These are phyloP conservation scores for Iselma pallidipennis DNA, from an alignment of 2,888 invertebrate species.

Conservation along the genomic window DNA sequence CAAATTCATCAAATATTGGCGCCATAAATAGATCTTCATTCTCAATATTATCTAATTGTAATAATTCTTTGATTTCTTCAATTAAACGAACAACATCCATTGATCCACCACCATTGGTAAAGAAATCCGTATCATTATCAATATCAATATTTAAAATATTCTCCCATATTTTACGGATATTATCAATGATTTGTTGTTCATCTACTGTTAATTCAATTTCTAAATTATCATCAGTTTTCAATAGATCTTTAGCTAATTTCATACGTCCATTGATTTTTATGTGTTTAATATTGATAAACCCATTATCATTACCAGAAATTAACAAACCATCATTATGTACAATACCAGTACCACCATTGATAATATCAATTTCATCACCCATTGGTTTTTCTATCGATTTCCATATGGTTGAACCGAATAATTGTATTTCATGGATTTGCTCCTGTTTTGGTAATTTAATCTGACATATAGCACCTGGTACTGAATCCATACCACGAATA, in stretches of 20 bases:
- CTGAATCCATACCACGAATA: constrained; percentile 90
- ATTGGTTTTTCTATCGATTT: constrained; percentile 57
- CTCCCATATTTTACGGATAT: constrained; percentile 75
- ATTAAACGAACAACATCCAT: constrained; percentile 95
- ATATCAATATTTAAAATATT: constrained; percentile 79
- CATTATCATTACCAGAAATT: constrained; percentile 79
- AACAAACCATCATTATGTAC: constrained; percentile 81
- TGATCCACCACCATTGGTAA: constrained; percentile 92
- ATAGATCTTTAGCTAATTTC: constrained; percentile 65
- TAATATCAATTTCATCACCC: constrained; percentile 64
- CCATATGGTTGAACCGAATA: constrained; percentile 85
- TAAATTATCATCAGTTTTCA: constrained; percentile 56
- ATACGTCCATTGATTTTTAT: constrained; percentile 64
- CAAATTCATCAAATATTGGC: constrained; percentile 84
- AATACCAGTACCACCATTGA: constrained; percentile 65
- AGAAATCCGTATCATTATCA: constrained; percentile 86
- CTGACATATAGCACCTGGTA: constrained; percentile 81
- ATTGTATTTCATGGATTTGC: constrained; percentile 67
- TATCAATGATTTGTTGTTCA: constrained; percentile 71
- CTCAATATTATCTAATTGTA: constrained; percentile 74
- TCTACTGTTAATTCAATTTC: constrained; percentile 70
- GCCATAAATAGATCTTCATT: constrained; percentile 94
- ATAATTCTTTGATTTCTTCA: constrained; percentile 87
- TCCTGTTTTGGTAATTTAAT: constrained; percentile 48
- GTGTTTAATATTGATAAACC: constrained; percentile 63